Conservation (phyloP, 2,113 vertebrate genomes). For the Apus apus region DNA sequence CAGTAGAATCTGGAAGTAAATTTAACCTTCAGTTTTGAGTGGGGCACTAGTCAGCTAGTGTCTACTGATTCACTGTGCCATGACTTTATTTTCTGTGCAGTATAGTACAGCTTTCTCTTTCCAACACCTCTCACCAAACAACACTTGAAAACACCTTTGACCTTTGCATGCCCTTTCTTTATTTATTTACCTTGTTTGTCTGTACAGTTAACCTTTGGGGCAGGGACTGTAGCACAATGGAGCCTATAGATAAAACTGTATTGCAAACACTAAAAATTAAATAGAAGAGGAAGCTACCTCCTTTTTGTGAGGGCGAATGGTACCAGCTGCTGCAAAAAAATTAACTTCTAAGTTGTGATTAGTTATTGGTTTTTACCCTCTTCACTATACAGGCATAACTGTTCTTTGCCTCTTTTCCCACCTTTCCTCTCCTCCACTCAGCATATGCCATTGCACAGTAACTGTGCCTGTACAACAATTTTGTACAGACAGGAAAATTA, state of each 20-base stretch:
- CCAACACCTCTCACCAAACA: not conserved
- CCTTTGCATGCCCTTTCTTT: not conserved
- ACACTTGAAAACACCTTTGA: not conserved
- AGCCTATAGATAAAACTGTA: not conserved
- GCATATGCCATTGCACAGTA: not conserved
- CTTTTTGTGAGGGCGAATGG: not conserved
- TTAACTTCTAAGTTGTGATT: not conserved
- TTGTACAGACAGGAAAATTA: not conserved
- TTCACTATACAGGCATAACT: not conserved
- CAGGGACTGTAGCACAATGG: not conserved
- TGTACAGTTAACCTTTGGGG: not conserved
- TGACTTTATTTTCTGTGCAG: not conserved
- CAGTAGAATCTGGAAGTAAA: not conserved
- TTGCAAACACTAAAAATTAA: not conserved
- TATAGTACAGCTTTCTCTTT: not conserved
- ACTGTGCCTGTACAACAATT: not conserved
- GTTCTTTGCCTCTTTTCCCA: not conserved
- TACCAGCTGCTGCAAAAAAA: not conserved
- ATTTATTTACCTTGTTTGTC: not conserved
- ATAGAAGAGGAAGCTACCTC: not conserved
- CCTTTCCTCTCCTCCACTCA: not conserved
- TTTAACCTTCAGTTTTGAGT: not conserved
- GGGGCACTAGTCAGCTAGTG: not conserved
- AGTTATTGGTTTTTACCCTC: not conserved
- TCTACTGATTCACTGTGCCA: not conserved